A percentile compares a stretch with the other conserved stretches of the same genome.
Conservation (phyloP, 2,113 vertebrate genomes). For the Pyrgilauda ruficollis region DNA sequence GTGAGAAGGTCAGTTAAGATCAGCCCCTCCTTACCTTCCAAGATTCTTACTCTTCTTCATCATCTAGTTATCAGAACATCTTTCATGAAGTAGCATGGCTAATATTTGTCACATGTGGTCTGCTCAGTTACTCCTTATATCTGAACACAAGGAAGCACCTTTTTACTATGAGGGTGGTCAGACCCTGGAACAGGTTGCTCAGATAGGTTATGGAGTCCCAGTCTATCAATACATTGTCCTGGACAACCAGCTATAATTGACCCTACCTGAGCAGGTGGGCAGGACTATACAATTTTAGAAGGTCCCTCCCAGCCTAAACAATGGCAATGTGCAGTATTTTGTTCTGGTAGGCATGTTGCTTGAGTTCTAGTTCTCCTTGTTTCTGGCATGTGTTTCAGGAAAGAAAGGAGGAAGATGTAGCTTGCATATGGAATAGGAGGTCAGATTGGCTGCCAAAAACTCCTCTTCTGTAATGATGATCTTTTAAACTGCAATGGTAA, state of each 20-base stretch:
- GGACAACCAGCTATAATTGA: neutral
- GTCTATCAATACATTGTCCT: neutral
- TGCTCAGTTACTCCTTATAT: neutral
- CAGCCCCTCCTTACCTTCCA: neutral
- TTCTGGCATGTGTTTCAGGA: neutral
- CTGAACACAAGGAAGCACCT: neutral
- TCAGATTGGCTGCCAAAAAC: neutral
- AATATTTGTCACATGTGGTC: neutral
- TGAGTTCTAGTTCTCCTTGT: neutral
- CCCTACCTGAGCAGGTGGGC: neutral
- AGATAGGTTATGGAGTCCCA: neutral
- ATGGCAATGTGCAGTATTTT: neutral
- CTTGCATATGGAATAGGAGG: neutral
- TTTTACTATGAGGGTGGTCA: neutral
- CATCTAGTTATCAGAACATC: neutral
- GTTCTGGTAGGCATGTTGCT: neutral
- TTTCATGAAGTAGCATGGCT: neutral
- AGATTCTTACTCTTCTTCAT: neutral
- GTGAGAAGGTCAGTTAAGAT: neutral
- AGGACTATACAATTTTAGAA: neutral
- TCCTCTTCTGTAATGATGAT: neutral
- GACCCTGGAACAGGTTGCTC: neutral
- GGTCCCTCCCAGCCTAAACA: neutral
- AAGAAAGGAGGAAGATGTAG: neutral
- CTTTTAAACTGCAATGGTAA: neutral